Evolutionary conservation across 1,140 invertebrate genomes (phyloP), one percentile per base, ranked within the genome.

Genomic region (Vanessa tameamea): DNA sequence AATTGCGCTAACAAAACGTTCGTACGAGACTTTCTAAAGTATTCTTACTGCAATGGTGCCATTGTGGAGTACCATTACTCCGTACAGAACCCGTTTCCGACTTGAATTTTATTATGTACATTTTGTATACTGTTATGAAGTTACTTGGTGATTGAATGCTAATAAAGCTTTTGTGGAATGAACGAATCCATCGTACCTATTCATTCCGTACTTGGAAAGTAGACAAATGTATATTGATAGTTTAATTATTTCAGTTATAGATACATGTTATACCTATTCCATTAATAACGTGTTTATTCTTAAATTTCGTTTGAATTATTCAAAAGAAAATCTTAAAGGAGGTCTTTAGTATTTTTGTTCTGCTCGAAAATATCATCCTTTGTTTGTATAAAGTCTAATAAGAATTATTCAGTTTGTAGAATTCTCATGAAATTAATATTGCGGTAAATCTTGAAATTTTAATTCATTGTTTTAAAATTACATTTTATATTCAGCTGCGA

Each of bases 1-100:
- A 91, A 90, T 89, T 87, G 83, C 78, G 64, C 83, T 87, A 88
- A 89, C 86, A 88, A 89, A 82, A 82, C 85, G 79, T 78, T 78
- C 80, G 77, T 70, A 74, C 79, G 68, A 80, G 73, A 69, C 78
- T 79, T 79, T 79, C 78, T 79, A 79, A 76, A 79, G 51, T 67
- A 69, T 73, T 75, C 74, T 76, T 76, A 71, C 69, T 53, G 74
- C 72, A 73, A 73, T 51, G 69, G 68, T 65, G 67, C 74, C 68
- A 71, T 78, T 78, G 76, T 78, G n/a, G 53, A 70, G 55, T 53
- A 65, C 65, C 31, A 55, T 72, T 48, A 50, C 57, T 57, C 20
- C 70, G 72, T 66, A 71, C 64, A 47, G 55, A 75, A 75, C 74
- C 71, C 57, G 74, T 76, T 76, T 76, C 67, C 16, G 16, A 47